These are phyloP conservation scores for Diarsia rubi DNA, from an alignment of 2,888 invertebrate genomes.

Conservation along the genomic window DNA sequence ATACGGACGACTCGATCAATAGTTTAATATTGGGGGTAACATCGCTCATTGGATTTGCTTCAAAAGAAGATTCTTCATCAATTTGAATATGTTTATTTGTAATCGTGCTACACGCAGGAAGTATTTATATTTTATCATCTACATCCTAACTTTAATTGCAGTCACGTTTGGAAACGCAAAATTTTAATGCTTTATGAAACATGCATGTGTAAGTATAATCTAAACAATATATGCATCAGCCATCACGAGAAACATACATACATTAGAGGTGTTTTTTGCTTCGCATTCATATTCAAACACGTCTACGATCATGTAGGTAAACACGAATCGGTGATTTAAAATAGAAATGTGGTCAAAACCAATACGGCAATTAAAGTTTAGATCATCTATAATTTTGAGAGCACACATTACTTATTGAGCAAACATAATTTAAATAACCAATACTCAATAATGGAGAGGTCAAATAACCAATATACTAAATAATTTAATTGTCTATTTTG, in stretches of 20 bases:
- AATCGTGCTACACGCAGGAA: constrained; percentile 42
- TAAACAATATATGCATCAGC: constrained; percentile 10
- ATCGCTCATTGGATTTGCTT: background rate
- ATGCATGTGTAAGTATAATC: constrained; percentile 19
- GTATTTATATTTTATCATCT: constrained; percentile 27
- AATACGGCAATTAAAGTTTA: constrained; percentile 26
- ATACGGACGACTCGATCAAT: constrained; percentile 35
- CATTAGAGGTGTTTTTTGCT: constrained; percentile 25
- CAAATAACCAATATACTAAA: constrained; percentile 1
- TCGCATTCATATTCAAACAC: constrained; percentile 36
- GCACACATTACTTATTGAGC: constrained; percentile 6
- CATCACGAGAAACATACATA: constrained; percentile 27
- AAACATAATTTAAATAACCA: constrained; percentile 16
- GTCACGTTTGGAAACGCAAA: constrained; percentile 23
- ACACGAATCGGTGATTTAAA: constrained; percentile 44
- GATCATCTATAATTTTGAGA: constrained; percentile 30
- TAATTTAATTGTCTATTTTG: constrained; percentile 3
- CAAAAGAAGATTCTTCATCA: background rate
- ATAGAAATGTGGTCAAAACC: constrained; percentile 42
- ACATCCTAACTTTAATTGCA: constrained; percentile 38
- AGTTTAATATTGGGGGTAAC: background rate
- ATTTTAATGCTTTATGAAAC: background rate
- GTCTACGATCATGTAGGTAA: constrained; percentile 31
- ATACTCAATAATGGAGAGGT: background rate
- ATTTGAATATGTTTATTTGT: background rate